Evolutionary conservation across 2,113 vertebrate genomes (phyloP).

Genomic region (Austrofundulus limnaeus): DNA sequence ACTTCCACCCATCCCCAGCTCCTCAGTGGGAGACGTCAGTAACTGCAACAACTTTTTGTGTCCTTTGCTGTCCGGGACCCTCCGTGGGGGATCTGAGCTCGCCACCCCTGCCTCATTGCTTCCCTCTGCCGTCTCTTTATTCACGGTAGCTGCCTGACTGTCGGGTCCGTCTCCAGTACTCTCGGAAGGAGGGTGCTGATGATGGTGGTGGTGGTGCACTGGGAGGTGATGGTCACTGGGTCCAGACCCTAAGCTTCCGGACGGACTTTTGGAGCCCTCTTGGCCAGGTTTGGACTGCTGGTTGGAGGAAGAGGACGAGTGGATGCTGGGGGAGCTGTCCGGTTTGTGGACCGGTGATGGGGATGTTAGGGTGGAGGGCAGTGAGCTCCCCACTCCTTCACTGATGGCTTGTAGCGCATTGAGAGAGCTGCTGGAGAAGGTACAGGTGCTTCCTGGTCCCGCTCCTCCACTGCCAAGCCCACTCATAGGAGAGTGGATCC

Average conservation of each 20-base stretch:
- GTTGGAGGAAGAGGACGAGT: constrained; percentile 68
- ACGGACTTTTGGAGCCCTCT: constrained; percentile 86
- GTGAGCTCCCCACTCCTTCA: constrained; percentile 93
- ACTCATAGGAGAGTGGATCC: constrained; percentile 92
- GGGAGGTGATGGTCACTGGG: constrained; percentile 64
- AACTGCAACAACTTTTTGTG: constrained; percentile 95
- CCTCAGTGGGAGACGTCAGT: constrained; percentile 92
- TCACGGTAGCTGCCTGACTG: constrained; percentile 76
- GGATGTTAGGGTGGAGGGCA: constrained; percentile 89
- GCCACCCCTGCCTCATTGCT: constrained; percentile 71
- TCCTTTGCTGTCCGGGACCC: constrained; percentile 88
- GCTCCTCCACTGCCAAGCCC: constrained; percentile 80
- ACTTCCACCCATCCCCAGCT: constrained; percentile 81
- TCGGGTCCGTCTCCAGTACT: constrained; percentile 86
- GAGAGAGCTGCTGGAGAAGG: constrained; percentile 95
- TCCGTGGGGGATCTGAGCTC: constrained; percentile 79
- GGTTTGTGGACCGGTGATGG: constrained; percentile 85
- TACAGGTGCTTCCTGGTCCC: constrained; percentile 75
- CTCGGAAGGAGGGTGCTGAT: constrained; percentile 83
- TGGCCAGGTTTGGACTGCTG: constrained; percentile 60
- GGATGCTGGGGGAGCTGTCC: constrained; percentile 89
- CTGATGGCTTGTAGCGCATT: constrained; percentile 98
- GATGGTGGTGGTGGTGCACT: constrained; percentile 68
- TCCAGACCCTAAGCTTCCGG: constrained; percentile 52
- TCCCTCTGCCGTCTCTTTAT: constrained; percentile 84